Percentiles rank a stretch among this genome's conserved stretches.
Conservation (phyloP, 2,113 vertebrate genomes). For the Antechinus flavipes region DNA sequence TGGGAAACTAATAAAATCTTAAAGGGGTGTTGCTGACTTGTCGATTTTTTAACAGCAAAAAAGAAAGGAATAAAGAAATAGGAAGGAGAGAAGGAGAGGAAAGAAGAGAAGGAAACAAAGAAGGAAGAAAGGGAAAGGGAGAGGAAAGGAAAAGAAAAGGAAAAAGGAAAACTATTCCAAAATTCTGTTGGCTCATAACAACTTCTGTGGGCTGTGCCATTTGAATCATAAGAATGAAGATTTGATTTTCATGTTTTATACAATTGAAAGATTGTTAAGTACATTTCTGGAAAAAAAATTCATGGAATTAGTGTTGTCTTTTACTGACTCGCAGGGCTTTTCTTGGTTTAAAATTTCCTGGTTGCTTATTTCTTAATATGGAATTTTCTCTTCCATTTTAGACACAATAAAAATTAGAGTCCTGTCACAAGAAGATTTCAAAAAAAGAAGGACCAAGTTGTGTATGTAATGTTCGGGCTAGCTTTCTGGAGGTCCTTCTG, state of each 20-base stretch:
- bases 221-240: constrained; percentile 55
- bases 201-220: constrained; percentile 60
- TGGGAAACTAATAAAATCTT: constrained; percentile 54
- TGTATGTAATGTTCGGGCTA: no score
- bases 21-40: constrained; percentile 53
- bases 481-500: no score
- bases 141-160: no score
- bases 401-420: neutral
- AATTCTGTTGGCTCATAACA: constrained; percentile 60
- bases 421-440: neutral
- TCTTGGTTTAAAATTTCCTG: neutral
- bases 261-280: constrained; percentile 69
- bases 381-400: neutral
- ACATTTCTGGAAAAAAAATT: constrained; percentile 51
- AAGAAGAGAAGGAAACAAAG: no score
- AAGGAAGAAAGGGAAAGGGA: no score
- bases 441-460: neutral
- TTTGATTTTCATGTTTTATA: constrained; percentile 67
- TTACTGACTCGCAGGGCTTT: neutral
- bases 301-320: constrained; percentile 33
- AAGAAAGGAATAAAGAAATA: constrained; percentile 24
- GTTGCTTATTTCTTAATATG: neutral
- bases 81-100: no score
- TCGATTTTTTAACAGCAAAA: constrained; percentile 60
- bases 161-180: constrained; percentile 58